phyloP scores from a whole-genome alignment of 2,888 invertebrate genomes.

The Rhyacophila evoluta region DNA sequence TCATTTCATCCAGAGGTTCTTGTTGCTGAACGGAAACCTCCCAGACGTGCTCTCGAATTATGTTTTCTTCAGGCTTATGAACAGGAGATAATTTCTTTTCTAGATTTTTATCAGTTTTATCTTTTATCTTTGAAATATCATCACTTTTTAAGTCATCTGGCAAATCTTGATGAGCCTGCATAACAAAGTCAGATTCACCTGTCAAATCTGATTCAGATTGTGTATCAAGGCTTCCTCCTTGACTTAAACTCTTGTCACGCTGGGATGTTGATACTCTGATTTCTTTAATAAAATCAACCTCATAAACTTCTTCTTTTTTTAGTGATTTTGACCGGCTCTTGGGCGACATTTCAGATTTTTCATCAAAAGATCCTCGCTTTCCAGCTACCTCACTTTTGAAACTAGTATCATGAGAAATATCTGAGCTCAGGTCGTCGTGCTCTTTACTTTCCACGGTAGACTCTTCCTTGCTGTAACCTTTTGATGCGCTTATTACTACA shows the following conservation, averaged over 20 bases:
- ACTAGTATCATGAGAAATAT: conserved; percentile 67
- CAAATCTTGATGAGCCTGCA: conserved; percentile 47
- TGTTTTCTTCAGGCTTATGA: conserved; percentile 64
- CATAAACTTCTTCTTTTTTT: conserved; percentile 68
- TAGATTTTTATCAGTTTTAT: conserved; percentile 63
- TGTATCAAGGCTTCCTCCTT: conserved; percentile 70
- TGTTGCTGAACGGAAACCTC: conserved; percentile 65
- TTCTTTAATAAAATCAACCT: conserved; percentile 69
- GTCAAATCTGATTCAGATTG: conserved; percentile 71
- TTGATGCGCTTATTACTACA: conserved; percentile 66
- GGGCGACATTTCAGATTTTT: conserved; percentile 63
- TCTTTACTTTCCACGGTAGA: conserved; percentile 68
- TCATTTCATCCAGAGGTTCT: conserved; percentile 61
- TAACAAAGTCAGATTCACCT: conserved; percentile 63
- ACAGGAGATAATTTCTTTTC: conserved; percentile 62
- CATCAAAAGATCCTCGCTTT: conserved; percentile 60
- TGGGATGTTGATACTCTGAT: conserved; percentile 69
- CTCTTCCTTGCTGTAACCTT: conserved; percentile 67
- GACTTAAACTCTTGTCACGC: conserved; percentile 66
- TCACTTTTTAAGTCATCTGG: conserved; percentile 46
- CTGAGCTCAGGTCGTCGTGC: conserved; percentile 66
- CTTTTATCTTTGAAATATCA: conserved; percentile 51
- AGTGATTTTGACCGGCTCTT: conserved; percentile 67
- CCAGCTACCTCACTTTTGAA: conserved; percentile 65
- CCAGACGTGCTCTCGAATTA: conserved; percentile 66